These are phyloP conservation scores for Ischnura elegans DNA, from an alignment of 2,888 invertebrate genomes.

Conservation along the genomic window DNA sequence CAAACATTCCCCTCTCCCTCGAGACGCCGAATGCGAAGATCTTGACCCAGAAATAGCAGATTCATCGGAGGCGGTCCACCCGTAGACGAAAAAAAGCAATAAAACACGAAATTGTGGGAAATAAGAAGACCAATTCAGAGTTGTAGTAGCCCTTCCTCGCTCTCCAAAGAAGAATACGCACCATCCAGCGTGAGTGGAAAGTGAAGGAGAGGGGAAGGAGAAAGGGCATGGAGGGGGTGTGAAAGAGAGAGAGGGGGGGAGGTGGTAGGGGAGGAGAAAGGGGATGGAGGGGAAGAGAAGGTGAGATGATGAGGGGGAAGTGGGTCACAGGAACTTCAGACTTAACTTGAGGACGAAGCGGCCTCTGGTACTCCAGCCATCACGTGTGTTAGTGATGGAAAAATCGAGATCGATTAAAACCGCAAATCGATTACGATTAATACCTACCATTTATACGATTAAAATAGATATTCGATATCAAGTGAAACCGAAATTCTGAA, in stretches of 20 bases:
- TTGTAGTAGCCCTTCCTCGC: not conserved
- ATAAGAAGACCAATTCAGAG: not conserved
- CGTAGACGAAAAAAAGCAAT: not conserved
- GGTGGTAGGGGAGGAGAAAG: not conserved
- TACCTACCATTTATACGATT: too few relatives aligned
- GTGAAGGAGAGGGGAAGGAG: not conserved
- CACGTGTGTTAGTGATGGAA: too few relatives aligned
- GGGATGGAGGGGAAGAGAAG: not conserved
- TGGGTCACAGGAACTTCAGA: not conserved
- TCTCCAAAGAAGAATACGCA: not conserved
- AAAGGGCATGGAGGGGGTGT: not conserved
- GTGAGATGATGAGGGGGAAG: not conserved
- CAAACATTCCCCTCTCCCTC: not conserved
- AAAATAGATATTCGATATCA: too few relatives aligned
- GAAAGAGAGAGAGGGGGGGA: too few relatives aligned
- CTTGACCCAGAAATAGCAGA: constrained; percentile 21
- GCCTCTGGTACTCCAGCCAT: too few relatives aligned
- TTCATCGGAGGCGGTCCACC: not conserved
- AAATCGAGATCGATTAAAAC: too few relatives aligned
- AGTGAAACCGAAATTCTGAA: too few relatives aligned
- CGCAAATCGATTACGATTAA: too few relatives aligned
- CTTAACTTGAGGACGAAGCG: not conserved
- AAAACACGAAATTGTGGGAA: not conserved
- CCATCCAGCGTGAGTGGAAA: too few relatives aligned
- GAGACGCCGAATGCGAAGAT: not conserved